These are phyloP conservation scores for Thaumetopoea pityocampa DNA, from an alignment of 1,140 invertebrate species.

Conservation along the genomic window DNA sequence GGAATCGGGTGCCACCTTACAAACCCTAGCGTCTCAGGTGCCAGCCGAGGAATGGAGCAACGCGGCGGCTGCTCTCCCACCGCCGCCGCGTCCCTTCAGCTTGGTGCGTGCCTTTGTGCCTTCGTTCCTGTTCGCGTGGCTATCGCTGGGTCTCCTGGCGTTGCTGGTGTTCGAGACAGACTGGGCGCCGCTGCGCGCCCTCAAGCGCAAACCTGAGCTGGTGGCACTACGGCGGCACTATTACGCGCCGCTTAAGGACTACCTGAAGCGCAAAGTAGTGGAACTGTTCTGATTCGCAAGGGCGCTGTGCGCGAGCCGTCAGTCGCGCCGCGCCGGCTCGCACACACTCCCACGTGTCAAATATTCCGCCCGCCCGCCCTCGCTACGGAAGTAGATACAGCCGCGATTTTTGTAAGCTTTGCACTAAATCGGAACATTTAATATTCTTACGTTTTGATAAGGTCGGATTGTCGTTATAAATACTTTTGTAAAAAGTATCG, in stretches of 20 bases:
- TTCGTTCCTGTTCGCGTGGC: conserved; percentile 81
- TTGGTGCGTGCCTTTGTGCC: conserved; percentile 83
- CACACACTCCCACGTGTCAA: background rate
- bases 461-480: too few relatives aligned
- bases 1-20: conserved; percentile 80
- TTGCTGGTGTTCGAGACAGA: conserved; percentile 86
- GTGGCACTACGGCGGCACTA: conserved; percentile 86
- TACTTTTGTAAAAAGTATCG: too few relatives aligned
- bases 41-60: conserved; percentile 55
- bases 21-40: conserved; percentile 47
- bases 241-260: conserved; percentile 89
- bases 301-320: background rate
- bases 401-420: too few relatives aligned
- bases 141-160: conserved; percentile 79
- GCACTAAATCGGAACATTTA: too few relatives aligned
- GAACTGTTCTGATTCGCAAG: conserved; percentile 68
- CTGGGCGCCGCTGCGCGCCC: conserved; percentile 79
- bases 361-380: background rate
- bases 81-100: conserved; percentile 77
- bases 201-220: conserved; percentile 88
- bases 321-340: background rate
- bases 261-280: conserved; percentile 75
- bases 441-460: too few relatives aligned
- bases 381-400: background rate
- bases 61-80: conserved; percentile 73